Evolutionary conservation across 2,888 invertebrate genomes (phyloP).

Genomic region (Perithous albicinctus): DNA sequence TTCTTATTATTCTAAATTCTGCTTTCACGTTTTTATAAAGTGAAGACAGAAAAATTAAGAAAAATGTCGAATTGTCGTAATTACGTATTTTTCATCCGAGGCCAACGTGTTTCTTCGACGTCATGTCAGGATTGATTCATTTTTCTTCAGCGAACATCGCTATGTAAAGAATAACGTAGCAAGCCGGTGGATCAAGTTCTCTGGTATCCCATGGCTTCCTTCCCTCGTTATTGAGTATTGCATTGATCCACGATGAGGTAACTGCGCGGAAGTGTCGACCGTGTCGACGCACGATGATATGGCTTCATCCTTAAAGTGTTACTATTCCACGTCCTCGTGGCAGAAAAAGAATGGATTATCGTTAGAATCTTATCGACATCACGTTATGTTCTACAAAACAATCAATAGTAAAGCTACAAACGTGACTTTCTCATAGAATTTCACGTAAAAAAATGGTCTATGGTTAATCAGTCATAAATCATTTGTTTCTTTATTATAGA

Average conservation of each 20-base stretch:
- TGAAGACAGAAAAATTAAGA: not conserved
- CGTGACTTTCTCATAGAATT: not conserved
- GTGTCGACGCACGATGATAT: not conserved
- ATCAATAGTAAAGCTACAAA: not conserved
- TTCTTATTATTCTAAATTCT: too few relatives aligned
- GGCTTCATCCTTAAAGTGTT: slow-evolving; percentile 15
- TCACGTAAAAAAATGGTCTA: not conserved
- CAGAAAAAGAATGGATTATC: slow-evolving; percentile 9
- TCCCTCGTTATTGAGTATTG: slow-evolving; percentile 40
- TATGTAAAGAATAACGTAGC: slow-evolving; percentile 34
- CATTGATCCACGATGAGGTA: slow-evolving; percentile 35
- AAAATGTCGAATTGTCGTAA: not conserved
- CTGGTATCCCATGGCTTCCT: slow-evolving; percentile 12
- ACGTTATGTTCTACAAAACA: not conserved
- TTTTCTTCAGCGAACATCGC: slow-evolving; percentile 17
- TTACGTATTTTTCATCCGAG: not conserved
- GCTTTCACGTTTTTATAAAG: too few relatives aligned
- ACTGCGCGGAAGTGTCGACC: not conserved
- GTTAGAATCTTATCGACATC: not conserved
- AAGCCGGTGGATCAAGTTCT: slow-evolving; percentile 39
- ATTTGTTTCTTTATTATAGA: too few relatives aligned
- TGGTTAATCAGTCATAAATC: too few relatives aligned
- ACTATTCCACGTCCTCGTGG: not conserved
- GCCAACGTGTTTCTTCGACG: slow-evolving; percentile 1
- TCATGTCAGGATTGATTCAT: slow-evolving; percentile 23